phyloP scores from a whole-genome alignment of 2,888 invertebrate species.

The Slavum lentiscoides region DNA sequence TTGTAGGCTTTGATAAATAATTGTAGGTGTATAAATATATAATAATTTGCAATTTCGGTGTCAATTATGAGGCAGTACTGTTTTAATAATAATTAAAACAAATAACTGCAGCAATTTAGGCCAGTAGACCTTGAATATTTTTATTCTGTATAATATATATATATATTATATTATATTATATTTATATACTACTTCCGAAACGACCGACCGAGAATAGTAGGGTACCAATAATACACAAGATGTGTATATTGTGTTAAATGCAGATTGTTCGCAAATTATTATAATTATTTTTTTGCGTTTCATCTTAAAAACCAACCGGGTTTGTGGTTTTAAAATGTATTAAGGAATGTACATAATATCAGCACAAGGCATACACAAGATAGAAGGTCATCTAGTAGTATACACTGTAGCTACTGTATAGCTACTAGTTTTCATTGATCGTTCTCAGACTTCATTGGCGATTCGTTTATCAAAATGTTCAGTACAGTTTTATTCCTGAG shows the following conservation, averaged over 20 bases:
- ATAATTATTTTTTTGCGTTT: neutral
- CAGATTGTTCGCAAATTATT: constrained; percentile 1
- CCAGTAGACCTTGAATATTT: too few species aligned
- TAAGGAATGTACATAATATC: neutral
- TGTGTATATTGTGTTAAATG: neutral
- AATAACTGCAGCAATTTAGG: too few species aligned
- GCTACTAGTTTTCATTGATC: constrained; percentile 1
- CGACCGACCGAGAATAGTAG: neutral
- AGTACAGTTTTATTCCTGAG: constrained; percentile 16
- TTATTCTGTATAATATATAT: too few species aligned
- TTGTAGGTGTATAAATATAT: too few species aligned
- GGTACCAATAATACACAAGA: neutral
- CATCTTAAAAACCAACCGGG: constrained; percentile 17
- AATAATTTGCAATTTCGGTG: too few species aligned
- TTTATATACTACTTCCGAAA: neutral
- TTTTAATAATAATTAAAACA: too few species aligned
- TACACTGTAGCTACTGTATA: neutral
- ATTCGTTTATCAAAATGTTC: constrained; percentile 36
- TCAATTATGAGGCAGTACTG: too few species aligned
- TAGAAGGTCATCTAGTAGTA: constrained; percentile 31
- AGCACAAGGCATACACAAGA: neutral
- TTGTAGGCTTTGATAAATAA: too few species aligned
- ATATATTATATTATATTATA: too few species aligned
- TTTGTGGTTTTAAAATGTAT: constrained; percentile 13
- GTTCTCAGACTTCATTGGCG: neutral